Conservation (phyloP, 1,140 invertebrate species). For the Caenorhabditis remanei region DNA sequence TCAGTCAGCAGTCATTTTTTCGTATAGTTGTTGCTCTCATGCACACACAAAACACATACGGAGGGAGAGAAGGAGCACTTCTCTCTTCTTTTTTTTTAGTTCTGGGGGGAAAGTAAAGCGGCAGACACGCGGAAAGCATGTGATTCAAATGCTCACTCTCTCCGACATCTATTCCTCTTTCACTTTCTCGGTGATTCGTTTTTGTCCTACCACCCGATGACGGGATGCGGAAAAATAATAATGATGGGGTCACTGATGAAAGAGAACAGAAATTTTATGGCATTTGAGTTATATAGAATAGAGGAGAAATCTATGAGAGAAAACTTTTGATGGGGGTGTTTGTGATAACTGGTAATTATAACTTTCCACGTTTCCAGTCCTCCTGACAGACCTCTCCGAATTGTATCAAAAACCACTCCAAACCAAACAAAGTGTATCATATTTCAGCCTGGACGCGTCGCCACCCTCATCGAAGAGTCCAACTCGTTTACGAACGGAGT, state of each 20-base stretch:
- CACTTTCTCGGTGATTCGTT: too few relatives aligned
- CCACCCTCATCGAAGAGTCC: constrained; percentile 53
- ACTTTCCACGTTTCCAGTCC: too few relatives aligned
- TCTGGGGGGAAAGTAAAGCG: not conserved
- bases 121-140: constrained; percentile 43
- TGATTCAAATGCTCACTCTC: not conserved
- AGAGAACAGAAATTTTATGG: not conserved
- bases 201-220: not conserved
- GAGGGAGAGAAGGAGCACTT: too few relatives aligned
- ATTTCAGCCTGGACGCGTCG: constrained; percentile 60
- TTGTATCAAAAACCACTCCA: too few relatives aligned
- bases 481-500: constrained; percentile 55
- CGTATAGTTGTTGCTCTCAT: constrained; percentile 49
- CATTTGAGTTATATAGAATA: not conserved
- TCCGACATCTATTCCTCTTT: not conserved
- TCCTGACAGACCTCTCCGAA: too few relatives aligned
- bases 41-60: too few relatives aligned
- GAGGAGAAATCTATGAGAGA: too few relatives aligned
- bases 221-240: too few relatives aligned
- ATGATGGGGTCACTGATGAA: not conserved
- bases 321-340: too few relatives aligned
- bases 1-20: constrained; percentile 32
- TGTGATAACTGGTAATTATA: too few relatives aligned
- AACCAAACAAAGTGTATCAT: too few relatives aligned
- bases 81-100: not conserved